Conservation (phyloP, 1,140 invertebrate species). For the Solenopsis fugax region DNA sequence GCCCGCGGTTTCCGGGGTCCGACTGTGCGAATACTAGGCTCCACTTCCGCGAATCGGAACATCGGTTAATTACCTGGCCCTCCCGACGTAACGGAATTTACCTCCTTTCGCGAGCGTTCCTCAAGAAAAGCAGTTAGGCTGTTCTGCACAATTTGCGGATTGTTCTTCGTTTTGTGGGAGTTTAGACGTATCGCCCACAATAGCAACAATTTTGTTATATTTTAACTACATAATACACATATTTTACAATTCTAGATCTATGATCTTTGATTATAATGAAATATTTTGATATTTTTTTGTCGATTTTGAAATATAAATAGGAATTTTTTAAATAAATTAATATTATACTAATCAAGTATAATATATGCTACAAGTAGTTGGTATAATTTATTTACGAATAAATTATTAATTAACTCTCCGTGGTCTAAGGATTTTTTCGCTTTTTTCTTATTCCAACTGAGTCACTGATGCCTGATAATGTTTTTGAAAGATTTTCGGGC, state of each 20-base stretch:
- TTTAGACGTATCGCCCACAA: background rate
- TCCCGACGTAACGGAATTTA: conserved; percentile 67
- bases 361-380: background rate
- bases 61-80: conserved; percentile 73
- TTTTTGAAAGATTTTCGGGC: no score
- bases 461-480: no score
- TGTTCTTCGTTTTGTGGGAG: conserved; percentile 18
- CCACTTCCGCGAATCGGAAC: conserved; percentile 74
- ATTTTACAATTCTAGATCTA: background rate
- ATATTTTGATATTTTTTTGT: background rate
- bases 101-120: conserved; percentile 23
- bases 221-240: background rate
- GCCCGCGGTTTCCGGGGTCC: conserved; percentile 76
- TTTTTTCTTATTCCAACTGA: no score
- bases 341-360: background rate
- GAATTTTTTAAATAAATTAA: background rate
- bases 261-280: background rate
- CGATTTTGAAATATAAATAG: background rate
- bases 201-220: background rate
- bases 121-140: conserved; percentile 43
- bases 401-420: no score
- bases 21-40: conserved; percentile 74
- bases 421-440: no score
- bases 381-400: background rate
- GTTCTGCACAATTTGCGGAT: conserved; percentile 16